Percentiles rank a stretch among this genome's conserved stretches.
phyloP scores from a whole-genome alignment of 35 echinoderm and acorn worm genomes.

The Lytechinus variegatus region DNA sequence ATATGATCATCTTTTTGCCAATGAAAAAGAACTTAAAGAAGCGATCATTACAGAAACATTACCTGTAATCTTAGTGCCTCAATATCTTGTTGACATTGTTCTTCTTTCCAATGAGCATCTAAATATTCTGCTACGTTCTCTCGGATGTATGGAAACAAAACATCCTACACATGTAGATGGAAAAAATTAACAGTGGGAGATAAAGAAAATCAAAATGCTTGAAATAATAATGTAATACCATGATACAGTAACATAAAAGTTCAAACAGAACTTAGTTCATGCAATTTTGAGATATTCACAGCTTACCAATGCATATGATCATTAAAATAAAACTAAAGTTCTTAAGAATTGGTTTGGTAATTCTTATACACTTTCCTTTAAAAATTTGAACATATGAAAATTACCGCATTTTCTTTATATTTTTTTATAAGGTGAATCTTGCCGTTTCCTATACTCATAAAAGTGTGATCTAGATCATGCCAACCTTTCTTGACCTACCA shows the following conservation, averaged over 20 bases:
- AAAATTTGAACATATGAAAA: not conserved
- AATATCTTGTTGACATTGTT: conserved; percentile 72
- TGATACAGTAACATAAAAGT: not conserved
- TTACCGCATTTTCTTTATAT: too few relatives aligned
- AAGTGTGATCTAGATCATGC: too few relatives aligned
- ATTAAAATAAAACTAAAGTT: not conserved
- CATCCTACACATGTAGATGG: conserved; percentile 71
- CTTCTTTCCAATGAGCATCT: conserved; percentile 68
- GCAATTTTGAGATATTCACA: not conserved
- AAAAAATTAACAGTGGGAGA: not conserved
- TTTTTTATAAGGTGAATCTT: too few relatives aligned
- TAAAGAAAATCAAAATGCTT: not conserved
- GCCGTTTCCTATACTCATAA: too few relatives aligned
- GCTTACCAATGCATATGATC: not conserved
- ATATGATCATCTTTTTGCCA: not conserved
- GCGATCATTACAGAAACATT: not conserved
- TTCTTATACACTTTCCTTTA: not conserved
- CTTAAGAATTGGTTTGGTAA: not conserved
- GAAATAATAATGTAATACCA: too few relatives aligned
- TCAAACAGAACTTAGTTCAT: not conserved
- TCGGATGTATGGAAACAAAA: conserved; percentile 81
- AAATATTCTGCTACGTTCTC: conserved; percentile 71
- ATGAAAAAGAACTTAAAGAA: not conserved
- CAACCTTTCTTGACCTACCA: too few relatives aligned
- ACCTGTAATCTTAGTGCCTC: conserved; percentile 69